Evolutionary conservation across 2,113 vertebrate genomes (phyloP).

Genomic region (Spilogale gracilis): DNA sequence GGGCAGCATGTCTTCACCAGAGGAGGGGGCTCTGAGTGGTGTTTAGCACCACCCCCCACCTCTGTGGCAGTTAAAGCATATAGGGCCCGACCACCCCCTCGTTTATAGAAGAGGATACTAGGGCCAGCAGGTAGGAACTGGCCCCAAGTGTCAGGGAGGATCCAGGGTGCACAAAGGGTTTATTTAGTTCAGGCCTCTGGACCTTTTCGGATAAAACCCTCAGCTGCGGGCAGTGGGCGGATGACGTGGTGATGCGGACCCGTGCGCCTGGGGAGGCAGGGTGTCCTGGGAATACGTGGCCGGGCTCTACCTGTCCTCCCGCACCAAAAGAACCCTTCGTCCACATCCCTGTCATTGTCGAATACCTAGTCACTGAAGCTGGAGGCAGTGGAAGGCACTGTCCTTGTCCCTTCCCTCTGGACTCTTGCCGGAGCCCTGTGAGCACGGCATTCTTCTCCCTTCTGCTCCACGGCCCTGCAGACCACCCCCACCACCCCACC

Average conservation of each 20-base stretch:
- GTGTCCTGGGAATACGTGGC: fast-evolving
- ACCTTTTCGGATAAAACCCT: fast-evolving
- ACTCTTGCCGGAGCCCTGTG: neutral
- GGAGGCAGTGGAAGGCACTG: neutral
- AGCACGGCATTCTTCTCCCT: neutral
- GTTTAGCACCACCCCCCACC: neutral
- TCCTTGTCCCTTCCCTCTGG: neutral
- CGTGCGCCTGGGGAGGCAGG: too few relatives aligned
- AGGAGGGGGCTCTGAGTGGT: neutral
- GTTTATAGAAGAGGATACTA: neutral
- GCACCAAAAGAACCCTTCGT: neutral
- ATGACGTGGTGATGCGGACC: neutral
- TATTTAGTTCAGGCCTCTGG: neutral
- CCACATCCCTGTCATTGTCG: neutral
- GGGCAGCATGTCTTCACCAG: neutral
- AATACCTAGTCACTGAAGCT: neutral
- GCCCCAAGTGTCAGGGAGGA: neutral
- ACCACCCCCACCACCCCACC: fast-evolving
- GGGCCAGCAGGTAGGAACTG: neutral
- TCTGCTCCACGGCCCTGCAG: neutral
- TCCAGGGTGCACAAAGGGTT: neutral
- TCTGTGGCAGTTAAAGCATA: neutral
- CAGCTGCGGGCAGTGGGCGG: neutral
- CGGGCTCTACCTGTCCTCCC: too few relatives aligned
- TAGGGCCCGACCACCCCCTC: neutral